These are phyloP conservation scores for Lordiphosa andalusiaca DNA, from an alignment of 2,888 invertebrate species.

Conservation along the genomic window DNA sequence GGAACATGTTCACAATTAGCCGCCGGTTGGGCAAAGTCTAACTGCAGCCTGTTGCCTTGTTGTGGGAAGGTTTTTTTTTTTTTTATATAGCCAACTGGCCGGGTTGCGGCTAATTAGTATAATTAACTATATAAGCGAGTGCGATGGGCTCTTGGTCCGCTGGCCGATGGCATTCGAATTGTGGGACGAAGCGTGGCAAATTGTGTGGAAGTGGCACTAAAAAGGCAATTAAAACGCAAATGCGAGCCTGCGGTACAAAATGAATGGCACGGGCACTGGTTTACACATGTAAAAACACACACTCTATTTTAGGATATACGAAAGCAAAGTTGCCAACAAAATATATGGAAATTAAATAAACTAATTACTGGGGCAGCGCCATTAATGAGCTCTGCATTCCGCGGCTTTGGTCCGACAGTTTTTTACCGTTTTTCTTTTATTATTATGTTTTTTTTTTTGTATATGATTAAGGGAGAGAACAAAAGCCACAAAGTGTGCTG, in stretches of 20 bases:
- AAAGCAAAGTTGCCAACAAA: constrained; percentile 4
- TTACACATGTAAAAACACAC: constrained; percentile 53
- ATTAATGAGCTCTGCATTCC: constrained; percentile 70
- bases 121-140: constrained; percentile 69
- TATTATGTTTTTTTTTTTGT: background rate
- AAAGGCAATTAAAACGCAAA: constrained; percentile 76
- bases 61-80: constrained; percentile 10
- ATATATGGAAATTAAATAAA: constrained; percentile 69
- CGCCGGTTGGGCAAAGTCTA: constrained; percentile 1
- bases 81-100: constrained; percentile 52
- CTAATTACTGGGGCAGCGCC: constrained; percentile 53
- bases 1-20: constrained; percentile 40
- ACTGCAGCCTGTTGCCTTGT: constrained; percentile 8
- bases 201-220: constrained; percentile 74
- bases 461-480: background rate
- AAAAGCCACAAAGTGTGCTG: background rate
- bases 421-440: constrained; percentile 24
- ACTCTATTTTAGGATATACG: constrained; percentile 34
- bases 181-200: constrained; percentile 73
- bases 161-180: constrained; percentile 56
- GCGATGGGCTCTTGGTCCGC: constrained; percentile 24
- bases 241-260: constrained; percentile 30
- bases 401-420: constrained; percentile 20
- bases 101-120: constrained; percentile 71
- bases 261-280: constrained; percentile 31